A percentile compares a stretch with the other conserved stretches of the same genome.
phyloP scores from a whole-genome alignment of 2,797 vertebrate genomes.

The Neosalanx taihuensis region DNA sequence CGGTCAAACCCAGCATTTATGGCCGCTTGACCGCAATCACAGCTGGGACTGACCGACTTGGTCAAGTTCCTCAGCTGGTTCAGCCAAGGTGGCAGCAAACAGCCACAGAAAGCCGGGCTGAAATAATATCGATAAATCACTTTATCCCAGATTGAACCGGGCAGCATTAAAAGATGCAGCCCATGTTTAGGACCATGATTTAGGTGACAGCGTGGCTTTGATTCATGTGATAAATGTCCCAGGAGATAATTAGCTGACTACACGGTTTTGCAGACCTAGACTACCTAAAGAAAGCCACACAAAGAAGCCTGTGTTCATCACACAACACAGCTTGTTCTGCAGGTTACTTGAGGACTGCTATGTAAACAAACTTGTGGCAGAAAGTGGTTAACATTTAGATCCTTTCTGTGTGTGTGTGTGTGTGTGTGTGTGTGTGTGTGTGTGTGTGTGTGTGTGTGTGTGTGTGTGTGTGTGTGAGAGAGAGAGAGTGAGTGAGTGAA shows the following conservation, averaged over 20 bases:
- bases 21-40: background rate
- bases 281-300: too few species aligned
- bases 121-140: conserved; percentile 28
- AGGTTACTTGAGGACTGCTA: too few species aligned
- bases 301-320: background rate
- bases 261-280: too few species aligned
- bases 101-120: conserved; percentile 23
- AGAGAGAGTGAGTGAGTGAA: too few species aligned
- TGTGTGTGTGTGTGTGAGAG: too few species aligned
- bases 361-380: too few species aligned
- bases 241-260: background rate
- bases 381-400: too few species aligned
- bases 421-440: too few species aligned
- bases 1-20: background rate
- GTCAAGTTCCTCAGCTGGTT: conserved; percentile 11
- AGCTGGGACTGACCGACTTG: conserved; percentile 3
- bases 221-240: background rate
- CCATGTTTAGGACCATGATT: conserved; percentile 41
- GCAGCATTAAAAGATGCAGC: conserved; percentile 30
- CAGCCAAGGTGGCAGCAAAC: conserved; percentile 15
- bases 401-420: too few species aligned
- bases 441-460: too few species aligned
- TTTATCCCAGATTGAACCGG: conserved; percentile 22
- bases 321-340: background rate
- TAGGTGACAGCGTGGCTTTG: conserved; percentile 44